Evolutionary conservation across 2,113 vertebrate species (phyloP), one percentile per base, ranked within the genome.

Genomic region (Balaenoptera acutorostrata): DNA sequence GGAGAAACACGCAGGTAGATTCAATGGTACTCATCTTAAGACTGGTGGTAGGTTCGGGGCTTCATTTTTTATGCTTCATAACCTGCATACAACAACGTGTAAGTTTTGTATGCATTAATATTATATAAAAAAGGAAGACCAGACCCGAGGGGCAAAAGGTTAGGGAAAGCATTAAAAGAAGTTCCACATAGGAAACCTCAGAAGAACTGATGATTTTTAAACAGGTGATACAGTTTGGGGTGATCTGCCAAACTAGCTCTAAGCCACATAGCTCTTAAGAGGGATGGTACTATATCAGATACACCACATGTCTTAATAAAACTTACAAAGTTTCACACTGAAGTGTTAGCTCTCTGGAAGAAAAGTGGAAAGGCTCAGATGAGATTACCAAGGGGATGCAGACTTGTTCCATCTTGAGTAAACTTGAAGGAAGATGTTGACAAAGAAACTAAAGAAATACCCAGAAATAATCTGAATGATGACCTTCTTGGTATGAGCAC

Each of bases 381-480:
- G 97, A 97, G 72, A 80, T 31, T 72, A 93, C 63, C 61, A 86
- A 92, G 49, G 71, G 41, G 23, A 82, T 41, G 23, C 46, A 94
- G 71, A 68, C 55, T 93, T 77, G 71, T 33, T 96, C 82, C 52
- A 92, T 66, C 36, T 49, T 86, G 61, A 80, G 23, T 68, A 92
- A 92, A 75, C 46, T 15, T 86, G 55, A 93, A 96, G 63, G 41
- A 93, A 86, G 88, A 92, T 68, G 75, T 44, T 77, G 90, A 49
- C 71, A 96, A 92, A 89, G 66, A 96, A 94, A 90, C 66, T 61
- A 95, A 94, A 83, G 52, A 81, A 88, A 83, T 55, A 55, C 57
- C 82, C 83, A 92, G 39, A 89, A 82, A 96, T 61, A 57, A 75
- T 90, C 57, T 84, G 69, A 92, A 81, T 71, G 88, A 77, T 75